phyloP scores from a whole-genome alignment of 2,888 invertebrate genomes.

The Drosophila ezoana region DNA sequence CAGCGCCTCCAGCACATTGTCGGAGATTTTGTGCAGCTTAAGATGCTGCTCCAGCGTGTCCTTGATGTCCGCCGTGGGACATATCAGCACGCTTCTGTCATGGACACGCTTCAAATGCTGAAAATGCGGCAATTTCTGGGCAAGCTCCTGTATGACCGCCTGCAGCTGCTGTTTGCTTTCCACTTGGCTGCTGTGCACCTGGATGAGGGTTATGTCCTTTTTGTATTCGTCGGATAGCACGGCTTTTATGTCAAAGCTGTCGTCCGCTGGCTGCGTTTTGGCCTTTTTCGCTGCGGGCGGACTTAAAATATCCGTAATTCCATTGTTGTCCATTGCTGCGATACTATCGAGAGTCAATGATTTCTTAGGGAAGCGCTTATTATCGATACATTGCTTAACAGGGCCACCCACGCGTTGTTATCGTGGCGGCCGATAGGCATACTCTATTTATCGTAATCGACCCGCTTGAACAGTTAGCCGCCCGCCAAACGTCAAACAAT shows the following conservation, averaged over 20 bases:
- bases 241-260: slow-evolving; percentile 83
- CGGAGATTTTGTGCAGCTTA: slow-evolving; percentile 44
- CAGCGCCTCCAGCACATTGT: slow-evolving; percentile 58
- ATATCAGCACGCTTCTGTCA: slow-evolving; percentile 87
- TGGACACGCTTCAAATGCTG: slow-evolving; percentile 91
- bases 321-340: slow-evolving; percentile 12
- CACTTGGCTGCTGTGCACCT: slow-evolving; percentile 88
- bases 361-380: too few relatives aligned
- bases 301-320: slow-evolving; percentile 28
- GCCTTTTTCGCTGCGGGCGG: slow-evolving; percentile 55
- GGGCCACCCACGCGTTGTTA: neutral
- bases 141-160: slow-evolving; percentile 87
- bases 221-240: slow-evolving; percentile 87
- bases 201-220: slow-evolving; percentile 85
- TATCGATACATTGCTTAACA: neutral
- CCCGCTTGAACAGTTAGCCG: neutral
- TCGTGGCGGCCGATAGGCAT: neutral
- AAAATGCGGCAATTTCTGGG: slow-evolving; percentile 87
- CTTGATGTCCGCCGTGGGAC: slow-evolving; percentile 83
- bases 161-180: slow-evolving; percentile 88
- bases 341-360: slow-evolving; percentile 5
- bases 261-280: slow-evolving; percentile 19
- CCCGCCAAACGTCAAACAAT: slow-evolving; percentile 16
- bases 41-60: slow-evolving; percentile 84
- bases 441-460: neutral